A percentile compares a stretch with the other conserved stretches of the same genome.
Conservation (phyloP, 2,888 invertebrate genomes). For the Harpagoxenus sublaevis region DNA sequence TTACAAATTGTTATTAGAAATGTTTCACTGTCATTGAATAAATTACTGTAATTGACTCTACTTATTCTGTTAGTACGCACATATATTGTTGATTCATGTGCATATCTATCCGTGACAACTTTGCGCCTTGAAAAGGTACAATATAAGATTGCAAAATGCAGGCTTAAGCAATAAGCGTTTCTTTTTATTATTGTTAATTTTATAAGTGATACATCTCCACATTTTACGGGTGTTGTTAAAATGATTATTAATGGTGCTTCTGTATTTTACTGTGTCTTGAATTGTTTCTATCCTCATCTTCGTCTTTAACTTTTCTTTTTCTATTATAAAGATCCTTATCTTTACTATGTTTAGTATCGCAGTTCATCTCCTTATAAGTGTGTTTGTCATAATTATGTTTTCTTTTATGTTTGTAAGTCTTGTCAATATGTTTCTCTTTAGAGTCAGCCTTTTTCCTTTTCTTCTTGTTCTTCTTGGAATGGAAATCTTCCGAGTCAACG, state of each 20-base stretch:
- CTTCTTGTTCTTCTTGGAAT: slow-evolving; percentile 21
- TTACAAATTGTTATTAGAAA: slow-evolving; percentile 33
- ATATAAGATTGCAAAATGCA: slow-evolving; percentile 10
- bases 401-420: slow-evolving; percentile 26
- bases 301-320: slow-evolving; percentile 65
- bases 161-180: neutral
- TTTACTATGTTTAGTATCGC: slow-evolving; percentile 44
- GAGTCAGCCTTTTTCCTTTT: slow-evolving; percentile 5
- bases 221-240: slow-evolving; percentile 4
- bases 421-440: slow-evolving; percentile 4
- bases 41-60: slow-evolving; percentile 22
- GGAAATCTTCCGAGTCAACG: slow-evolving; percentile 39
- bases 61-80: slow-evolving; percentile 3
- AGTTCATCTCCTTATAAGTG: slow-evolving; percentile 41
- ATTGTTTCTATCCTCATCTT: slow-evolving; percentile 57
- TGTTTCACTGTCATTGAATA: slow-evolving; percentile 42
- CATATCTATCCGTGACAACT: neutral
- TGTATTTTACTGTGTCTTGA: slow-evolving; percentile 53
- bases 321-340: slow-evolving; percentile 51
- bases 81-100: neutral
- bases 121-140: neutral
- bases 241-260: slow-evolving; percentile 53
- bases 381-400: neutral
- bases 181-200: slow-evolving; percentile 33
- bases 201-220: neutral